Percentiles rank a stretch among this genome's conserved stretches.
These are phyloP conservation scores for Ellobius talpinus DNA, from an alignment of 2,113 vertebrate genomes.

Conservation along the genomic window DNA sequence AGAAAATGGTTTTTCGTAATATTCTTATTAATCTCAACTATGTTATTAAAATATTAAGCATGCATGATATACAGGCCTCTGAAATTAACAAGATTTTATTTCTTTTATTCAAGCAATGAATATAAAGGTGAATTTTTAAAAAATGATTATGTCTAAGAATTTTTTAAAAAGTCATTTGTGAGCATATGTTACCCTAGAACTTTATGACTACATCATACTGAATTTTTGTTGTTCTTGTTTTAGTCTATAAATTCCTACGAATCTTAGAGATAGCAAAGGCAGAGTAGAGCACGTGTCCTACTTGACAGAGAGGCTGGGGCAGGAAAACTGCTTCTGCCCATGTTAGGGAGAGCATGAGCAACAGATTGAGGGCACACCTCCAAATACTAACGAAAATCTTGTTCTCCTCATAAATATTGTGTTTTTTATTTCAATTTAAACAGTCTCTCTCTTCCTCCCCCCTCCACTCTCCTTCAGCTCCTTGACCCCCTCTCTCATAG, in stretches of 20 bases:
- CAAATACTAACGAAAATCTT: not conserved
- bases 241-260: not conserved
- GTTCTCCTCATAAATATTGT: not conserved
- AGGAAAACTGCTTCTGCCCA: not conserved
- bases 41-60: too few relatives aligned
- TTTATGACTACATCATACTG: not conserved
- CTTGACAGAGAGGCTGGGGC: not conserved
- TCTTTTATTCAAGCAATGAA: not conserved
- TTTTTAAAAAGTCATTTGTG: not conserved
- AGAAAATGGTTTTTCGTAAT: not conserved
- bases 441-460: not conserved
- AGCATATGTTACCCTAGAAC: not conserved
- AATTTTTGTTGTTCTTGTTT: not conserved
- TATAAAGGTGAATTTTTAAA: not conserved
- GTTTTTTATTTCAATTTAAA: not conserved
- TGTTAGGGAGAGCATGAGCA: not conserved
- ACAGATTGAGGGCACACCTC: not conserved
- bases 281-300: not conserved
- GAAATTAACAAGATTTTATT: too few relatives aligned
- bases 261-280: not conserved
- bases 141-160: not conserved
- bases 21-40: not conserved
- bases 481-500: not conserved
- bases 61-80: too few relatives aligned
- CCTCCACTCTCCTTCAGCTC: too few relatives aligned